A percentile compares a stretch with the other conserved stretches of the same genome.
Conservation (phyloP, 1,140 invertebrate genomes). For the Zaprionus kolodkinae region DNA sequence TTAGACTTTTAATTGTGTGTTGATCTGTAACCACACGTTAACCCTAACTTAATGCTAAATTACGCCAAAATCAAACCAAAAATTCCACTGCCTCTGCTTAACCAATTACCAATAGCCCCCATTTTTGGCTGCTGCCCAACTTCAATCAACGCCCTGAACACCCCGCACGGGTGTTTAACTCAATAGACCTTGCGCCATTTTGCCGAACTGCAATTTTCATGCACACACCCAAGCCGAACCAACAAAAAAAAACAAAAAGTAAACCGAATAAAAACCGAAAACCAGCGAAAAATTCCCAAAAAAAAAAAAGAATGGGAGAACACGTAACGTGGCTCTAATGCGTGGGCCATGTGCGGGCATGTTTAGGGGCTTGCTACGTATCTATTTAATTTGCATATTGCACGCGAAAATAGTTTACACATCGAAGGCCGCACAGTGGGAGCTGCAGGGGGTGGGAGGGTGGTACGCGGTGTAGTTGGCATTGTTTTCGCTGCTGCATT, state of each 20-base stretch:
- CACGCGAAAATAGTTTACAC: constrained; percentile 72
- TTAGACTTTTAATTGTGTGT: too few species aligned
- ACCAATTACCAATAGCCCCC: neutral
- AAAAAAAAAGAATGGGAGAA: constrained; percentile 1
- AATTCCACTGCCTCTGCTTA: neutral
- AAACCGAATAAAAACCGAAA: constrained; percentile 23
- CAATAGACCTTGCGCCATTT: constrained; percentile 36
- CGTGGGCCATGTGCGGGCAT: constrained; percentile 17
- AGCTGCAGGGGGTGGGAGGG: too few species aligned
- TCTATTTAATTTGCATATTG: constrained; percentile 77
- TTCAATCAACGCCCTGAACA: constrained; percentile 59
- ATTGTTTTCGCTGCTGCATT: constrained; percentile 45
- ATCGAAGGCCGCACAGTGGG: constrained; percentile 16
- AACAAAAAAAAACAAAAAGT: neutral
- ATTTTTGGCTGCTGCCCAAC: neutral
- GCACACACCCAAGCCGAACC: neutral
- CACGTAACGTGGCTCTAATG: constrained; percentile 32
- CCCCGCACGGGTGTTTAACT: constrained; percentile 36
- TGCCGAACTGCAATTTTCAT: constrained; percentile 40
- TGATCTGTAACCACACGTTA: neutral
- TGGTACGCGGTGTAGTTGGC: neutral
- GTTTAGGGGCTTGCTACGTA: constrained; percentile 31
- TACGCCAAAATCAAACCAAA: neutral
- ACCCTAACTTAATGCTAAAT: neutral
- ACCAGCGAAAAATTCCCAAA: constrained; percentile 11